Percentiles rank a stretch among this genome's conserved stretches.
Conservation (phyloP, 2,113 vertebrate genomes). For the Stigmatopora argus region DNA sequence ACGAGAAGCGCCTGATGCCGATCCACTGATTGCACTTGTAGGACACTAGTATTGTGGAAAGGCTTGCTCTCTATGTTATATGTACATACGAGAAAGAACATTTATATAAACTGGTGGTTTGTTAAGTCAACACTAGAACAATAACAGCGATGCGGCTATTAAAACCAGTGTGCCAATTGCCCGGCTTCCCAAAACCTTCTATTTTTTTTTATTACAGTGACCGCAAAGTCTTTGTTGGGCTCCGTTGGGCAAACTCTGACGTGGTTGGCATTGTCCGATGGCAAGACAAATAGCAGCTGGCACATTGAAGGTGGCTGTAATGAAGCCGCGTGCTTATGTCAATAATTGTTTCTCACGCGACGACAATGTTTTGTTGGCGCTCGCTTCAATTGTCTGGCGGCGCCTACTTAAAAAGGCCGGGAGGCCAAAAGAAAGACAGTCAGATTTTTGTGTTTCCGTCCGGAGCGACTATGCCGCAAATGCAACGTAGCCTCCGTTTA, state of each 20-base stretch:
- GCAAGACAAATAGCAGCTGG: conserved; percentile 28
- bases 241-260: neutral
- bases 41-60: too few relatives aligned
- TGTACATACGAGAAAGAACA: neutral
- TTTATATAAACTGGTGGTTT: neutral
- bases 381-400: neutral
- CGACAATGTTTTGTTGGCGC: conserved; percentile 14
- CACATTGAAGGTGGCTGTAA: conserved; percentile 15
- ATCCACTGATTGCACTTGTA: too few relatives aligned
- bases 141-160: neutral
- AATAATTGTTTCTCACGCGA: conserved; percentile 14
- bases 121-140: neutral
- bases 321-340: conserved; percentile 37
- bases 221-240: conserved; percentile 27
- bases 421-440: neutral
- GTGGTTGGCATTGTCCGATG: conserved; percentile 1
- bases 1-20: too few relatives aligned
- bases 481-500: neutral
- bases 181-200: neutral
- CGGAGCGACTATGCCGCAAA: conserved; percentile 5
- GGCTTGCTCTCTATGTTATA: too few relatives aligned
- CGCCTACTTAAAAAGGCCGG: conserved; percentile 39
- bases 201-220: neutral
- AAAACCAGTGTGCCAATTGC: conserved; percentile 1
- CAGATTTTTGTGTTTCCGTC: neutral